These are phyloP conservation scores for Riptortus pedestris DNA, from an alignment of 1,140 invertebrate species.

Conservation along the genomic window DNA sequence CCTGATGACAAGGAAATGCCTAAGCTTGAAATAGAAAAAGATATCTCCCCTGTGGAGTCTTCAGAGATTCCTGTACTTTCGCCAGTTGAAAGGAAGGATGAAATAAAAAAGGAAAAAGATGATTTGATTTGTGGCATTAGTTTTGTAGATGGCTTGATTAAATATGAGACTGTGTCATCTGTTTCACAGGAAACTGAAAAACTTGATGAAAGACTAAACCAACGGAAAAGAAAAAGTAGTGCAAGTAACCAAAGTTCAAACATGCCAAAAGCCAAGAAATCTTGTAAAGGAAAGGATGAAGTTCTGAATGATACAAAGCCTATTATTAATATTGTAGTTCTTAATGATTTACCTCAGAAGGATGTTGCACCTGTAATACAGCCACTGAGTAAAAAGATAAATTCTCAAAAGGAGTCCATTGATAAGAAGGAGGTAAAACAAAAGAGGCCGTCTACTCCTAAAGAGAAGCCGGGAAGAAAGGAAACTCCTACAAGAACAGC, in stretches of 20 bases:
- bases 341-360: too few species aligned
- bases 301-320: too few species aligned
- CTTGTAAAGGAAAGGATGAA: neutral
- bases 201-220: neutral
- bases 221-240: neutral
- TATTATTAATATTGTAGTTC: too few species aligned
- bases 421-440: neutral
- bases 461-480: too few species aligned
- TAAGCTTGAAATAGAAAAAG: slow-evolving; percentile 24
- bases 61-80: slow-evolving; percentile 23
- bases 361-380: too few species aligned
- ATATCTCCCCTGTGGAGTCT: slow-evolving; percentile 10
- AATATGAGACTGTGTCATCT: slow-evolving; percentile 16
- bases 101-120: slow-evolving; percentile 4
- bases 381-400: too few species aligned
- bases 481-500: too few species aligned
- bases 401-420: too few species aligned
- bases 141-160: slow-evolving; percentile 17
- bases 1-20: slow-evolving; percentile 21
- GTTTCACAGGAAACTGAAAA: slow-evolving; percentile 20
- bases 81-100: slow-evolving; percentile 10
- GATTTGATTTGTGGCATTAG: slow-evolving; percentile 18
- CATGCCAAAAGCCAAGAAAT: neutral
- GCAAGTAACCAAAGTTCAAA: neutral
- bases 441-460: too few species aligned